Conservation (phyloP, 2,113 vertebrate genomes). For the Neolamprologus longior region DNA sequence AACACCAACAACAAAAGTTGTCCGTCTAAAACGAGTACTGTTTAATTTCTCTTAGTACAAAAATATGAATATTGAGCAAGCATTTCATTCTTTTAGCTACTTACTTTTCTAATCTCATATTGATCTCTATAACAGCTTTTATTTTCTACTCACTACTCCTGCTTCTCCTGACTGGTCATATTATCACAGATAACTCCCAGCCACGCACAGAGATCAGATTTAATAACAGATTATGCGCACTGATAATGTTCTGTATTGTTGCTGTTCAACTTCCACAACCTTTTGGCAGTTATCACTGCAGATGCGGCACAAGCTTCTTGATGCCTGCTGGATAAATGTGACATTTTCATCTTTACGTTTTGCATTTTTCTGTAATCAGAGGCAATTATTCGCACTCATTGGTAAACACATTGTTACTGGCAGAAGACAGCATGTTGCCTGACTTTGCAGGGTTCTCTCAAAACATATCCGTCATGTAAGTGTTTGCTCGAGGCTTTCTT, state of each 20-base stretch:
- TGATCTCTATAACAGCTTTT: neutral
- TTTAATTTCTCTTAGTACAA: neutral
- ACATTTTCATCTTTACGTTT: neutral
- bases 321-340: neutral
- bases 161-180: neutral
- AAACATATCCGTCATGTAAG: neutral
- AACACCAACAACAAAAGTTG: neutral
- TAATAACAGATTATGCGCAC: neutral
- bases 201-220: neutral
- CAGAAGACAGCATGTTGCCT: neutral
- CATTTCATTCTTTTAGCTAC: neutral
- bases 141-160: neutral
- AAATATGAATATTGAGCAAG: neutral
- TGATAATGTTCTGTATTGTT: neutral
- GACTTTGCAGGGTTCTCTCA: neutral
- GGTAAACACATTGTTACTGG: neutral
- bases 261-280: neutral
- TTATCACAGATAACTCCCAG: neutral
- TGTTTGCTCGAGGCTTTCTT: neutral
- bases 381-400: neutral
- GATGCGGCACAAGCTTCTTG: neutral
- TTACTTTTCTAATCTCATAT: neutral
- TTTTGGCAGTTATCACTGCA: neutral
- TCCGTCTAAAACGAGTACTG: neutral
- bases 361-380: neutral